These are phyloP conservation scores for Drosophila ogumai DNA, from an alignment of 1,140 invertebrate genomes.

Conservation along the genomic window DNA sequence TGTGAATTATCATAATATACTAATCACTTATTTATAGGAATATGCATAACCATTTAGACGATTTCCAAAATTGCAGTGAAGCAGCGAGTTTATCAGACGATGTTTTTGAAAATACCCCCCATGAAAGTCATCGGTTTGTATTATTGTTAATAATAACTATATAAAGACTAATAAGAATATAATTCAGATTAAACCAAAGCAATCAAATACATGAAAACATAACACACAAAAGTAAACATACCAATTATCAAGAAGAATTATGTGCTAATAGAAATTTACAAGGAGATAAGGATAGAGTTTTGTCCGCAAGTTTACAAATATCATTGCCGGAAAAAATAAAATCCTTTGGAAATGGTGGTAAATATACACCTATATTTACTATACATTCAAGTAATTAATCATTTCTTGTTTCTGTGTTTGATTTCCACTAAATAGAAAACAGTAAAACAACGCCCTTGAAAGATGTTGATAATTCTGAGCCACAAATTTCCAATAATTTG, in stretches of 20 bases:
- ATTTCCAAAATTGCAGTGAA: not conserved
- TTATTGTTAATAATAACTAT: not conserved
- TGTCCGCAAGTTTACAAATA: not conserved
- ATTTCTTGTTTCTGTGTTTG: not conserved
- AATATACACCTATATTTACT: not conserved
- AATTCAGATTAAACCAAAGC: no score
- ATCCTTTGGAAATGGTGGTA: not conserved
- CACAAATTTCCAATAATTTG: not conserved
- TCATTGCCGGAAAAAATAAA: slow-evolving; percentile 1
- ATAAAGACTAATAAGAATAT: not conserved
- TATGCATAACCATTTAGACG: not conserved
- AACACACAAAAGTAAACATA: not conserved
- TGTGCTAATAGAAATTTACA: not conserved
- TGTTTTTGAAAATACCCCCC: not conserved
- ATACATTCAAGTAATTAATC: not conserved
- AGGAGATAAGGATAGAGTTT: not conserved
- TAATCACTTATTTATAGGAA: not conserved
- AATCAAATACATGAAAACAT: not conserved
- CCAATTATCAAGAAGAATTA: not conserved
- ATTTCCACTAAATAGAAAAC: not conserved
- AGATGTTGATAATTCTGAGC: not conserved
- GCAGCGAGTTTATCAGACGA: not conserved
- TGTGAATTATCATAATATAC: no score
- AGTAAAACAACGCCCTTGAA: not conserved
- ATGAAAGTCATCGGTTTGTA: slow-evolving; percentile 6